phyloP scores from a whole-genome alignment of 2,797 vertebrate species.

The Malurus leucopterus region DNA sequence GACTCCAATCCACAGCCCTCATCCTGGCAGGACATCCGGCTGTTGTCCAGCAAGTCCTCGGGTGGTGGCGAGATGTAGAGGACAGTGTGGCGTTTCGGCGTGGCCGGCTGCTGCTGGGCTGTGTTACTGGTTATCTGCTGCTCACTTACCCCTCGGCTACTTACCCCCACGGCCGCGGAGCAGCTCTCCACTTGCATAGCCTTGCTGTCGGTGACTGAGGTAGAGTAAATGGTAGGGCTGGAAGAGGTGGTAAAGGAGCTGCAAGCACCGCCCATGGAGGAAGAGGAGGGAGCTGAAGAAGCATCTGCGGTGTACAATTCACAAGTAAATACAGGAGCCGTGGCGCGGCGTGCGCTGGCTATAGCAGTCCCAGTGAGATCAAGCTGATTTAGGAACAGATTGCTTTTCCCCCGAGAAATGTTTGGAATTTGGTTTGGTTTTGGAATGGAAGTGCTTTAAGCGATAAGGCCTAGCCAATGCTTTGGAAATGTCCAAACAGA shows the following conservation, averaged over 20 bases:
- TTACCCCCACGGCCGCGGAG: slow-evolving; percentile 86
- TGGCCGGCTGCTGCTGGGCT: slow-evolving; percentile 86
- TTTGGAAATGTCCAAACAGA: slow-evolving; percentile 68
- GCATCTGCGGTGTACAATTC: slow-evolving; percentile 98
- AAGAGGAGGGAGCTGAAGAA: slow-evolving; percentile 91
- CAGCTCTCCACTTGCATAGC: slow-evolving; percentile 83
- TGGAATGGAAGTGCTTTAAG: slow-evolving; percentile 68
- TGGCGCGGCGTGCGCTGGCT: slow-evolving; percentile 80
- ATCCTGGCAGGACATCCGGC: slow-evolving; percentile 95
- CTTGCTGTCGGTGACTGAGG: slow-evolving; percentile 88
- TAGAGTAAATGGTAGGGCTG: slow-evolving; percentile 90
- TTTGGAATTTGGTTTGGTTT: slow-evolving; percentile 77
- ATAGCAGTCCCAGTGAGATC: slow-evolving; percentile 89
- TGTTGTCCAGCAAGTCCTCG: slow-evolving; percentile 95
- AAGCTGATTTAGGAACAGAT: slow-evolving; percentile 72
- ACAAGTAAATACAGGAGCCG: slow-evolving; percentile 86
- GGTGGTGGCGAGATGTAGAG: slow-evolving; percentile 97
- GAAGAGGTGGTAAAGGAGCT: slow-evolving; percentile 97
- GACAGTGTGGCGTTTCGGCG: slow-evolving; percentile 91
- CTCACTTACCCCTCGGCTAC: slow-evolving; percentile 81
- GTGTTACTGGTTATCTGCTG: slow-evolving; percentile 77
- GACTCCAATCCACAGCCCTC: slow-evolving; percentile 87
- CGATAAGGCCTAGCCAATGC: slow-evolving; percentile 55
- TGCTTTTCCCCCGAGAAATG: slow-evolving; percentile 71
- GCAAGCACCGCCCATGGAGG: slow-evolving; percentile 97